Base-by-base conservation (phyloP, 2,797 vertebrate species). In the Ctenopoma multispine region DNA sequence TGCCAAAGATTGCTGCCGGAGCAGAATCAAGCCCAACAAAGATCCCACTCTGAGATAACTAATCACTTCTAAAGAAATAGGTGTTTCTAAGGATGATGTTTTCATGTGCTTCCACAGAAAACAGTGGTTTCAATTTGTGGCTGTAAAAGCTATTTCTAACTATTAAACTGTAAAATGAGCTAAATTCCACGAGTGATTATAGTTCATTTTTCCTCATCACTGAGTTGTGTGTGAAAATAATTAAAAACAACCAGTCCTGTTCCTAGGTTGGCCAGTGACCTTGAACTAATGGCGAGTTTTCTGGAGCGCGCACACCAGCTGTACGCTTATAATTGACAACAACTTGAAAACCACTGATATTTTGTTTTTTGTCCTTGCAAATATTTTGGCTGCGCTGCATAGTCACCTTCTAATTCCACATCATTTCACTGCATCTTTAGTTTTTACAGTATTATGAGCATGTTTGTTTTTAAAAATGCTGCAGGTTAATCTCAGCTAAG, bases 201-300 rank as follows among this genome's bases (percentile, higher is more conserved):
- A 34, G 14, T 49, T 51, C 20, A 31, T 63, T 53, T 79, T 75
- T 79, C 57, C 63, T 61, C 66, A 7, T 58, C 66, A 67, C 41
- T 66, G 60, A 47, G 20, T 58, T 43, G 47, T 71, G 43, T 57
- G 5, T 62, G 27, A 63, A 62, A 47, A 66, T 66, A 15, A 66
- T 71, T 58, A 47, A 47, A 69, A 65, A 47, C 15, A 54, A 72
- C 23, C 36, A 34, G 31, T 48, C 21, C 44, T 10, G 18, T 13
- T 77, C 38, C 38, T 9, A 3, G 12, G 34, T 34, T 65, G 75
- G 43, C 50, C 50, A 74, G 63, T 89, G 86, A 87, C 75, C 83
- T 85, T 53, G 60, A 86, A 83, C 76, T 89, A 78, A 84, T 79
- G 71, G 41, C 1, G 63, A 70, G 71, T 69, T 86, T 82, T 84